A percentile compares a stretch with the other conserved stretches of the same genome.
Evolutionary conservation across 2,797 vertebrate genomes (phyloP).

Genomic region (Botia almorhae): DNA sequence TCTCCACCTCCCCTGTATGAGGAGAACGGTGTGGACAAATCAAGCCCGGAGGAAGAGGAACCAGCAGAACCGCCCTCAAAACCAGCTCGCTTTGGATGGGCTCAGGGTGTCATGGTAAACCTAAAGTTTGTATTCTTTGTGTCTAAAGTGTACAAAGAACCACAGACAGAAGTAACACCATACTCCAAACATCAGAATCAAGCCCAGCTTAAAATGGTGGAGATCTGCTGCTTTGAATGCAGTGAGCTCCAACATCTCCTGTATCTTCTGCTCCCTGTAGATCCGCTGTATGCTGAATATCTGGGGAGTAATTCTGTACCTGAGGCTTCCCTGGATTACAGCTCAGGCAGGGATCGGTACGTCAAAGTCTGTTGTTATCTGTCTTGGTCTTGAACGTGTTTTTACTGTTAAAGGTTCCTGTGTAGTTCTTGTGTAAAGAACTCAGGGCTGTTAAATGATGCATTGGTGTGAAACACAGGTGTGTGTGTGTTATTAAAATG

Average conservation of each 20-base stretch:
- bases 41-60: conserved; percentile 72
- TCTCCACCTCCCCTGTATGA: conserved; percentile 74
- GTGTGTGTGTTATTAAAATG: neutral
- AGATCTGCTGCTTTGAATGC: neutral
- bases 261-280: conserved; percentile 67
- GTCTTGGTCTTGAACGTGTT: neutral
- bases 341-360: conserved; percentile 93
- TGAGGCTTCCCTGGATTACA: conserved; percentile 94
- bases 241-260: neutral
- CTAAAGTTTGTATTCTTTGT: neutral
- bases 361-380: conserved; percentile 49
- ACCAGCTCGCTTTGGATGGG: conserved; percentile 92
- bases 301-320: conserved; percentile 95
- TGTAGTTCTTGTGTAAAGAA: neutral
- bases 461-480: neutral
- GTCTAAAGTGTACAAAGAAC: neutral
- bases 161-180: neutral
- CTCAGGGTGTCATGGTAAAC: conserved; percentile 94
- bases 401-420: neutral
- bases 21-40: conserved; percentile 65
- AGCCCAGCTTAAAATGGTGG: neutral
- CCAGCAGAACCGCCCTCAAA: conserved; percentile 64
- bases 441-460: neutral
- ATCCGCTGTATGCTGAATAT: conserved; percentile 98
- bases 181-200: neutral